phyloP scores from a whole-genome alignment of 1,140 invertebrate species.

The Achroia grisella region DNA sequence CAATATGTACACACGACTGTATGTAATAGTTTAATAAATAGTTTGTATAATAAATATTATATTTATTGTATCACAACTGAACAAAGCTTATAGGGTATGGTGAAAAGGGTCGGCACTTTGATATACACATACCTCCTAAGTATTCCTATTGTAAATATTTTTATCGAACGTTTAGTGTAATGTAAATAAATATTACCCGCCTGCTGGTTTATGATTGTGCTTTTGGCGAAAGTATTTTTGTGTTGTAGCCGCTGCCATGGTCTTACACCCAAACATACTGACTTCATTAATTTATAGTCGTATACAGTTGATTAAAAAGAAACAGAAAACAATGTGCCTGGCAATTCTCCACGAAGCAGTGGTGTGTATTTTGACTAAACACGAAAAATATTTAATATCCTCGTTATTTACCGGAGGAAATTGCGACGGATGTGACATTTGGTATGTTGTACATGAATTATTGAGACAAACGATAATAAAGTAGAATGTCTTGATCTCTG shows the following conservation, averaged over 20 bases:
- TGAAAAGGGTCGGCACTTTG: background rate
- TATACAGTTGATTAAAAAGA: constrained; percentile 20
- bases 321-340: constrained; percentile 17
- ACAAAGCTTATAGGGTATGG: no score
- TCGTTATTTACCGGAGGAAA: no score
- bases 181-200: constrained; percentile 44
- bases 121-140: background rate
- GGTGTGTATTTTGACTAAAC: no score
- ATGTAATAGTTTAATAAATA: no score
- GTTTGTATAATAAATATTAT: no score
- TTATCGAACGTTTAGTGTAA: constrained; percentile 23
- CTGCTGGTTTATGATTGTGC: constrained; percentile 40
- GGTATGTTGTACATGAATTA: no score
- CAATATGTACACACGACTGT: no score
- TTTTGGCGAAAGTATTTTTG: constrained; percentile 51
- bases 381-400: no score
- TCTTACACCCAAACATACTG: constrained; percentile 12
- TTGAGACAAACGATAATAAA: no score
- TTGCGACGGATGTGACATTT: no score
- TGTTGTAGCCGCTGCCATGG: constrained; percentile 20
- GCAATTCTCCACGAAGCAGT: constrained; percentile 9
- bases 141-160: constrained; percentile 28
- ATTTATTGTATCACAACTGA: no score
- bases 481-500: no score
- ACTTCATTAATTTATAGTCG: constrained; percentile 24